Conservation (phyloP, 2,113 vertebrate species). For the Ursus arctos region DNA sequence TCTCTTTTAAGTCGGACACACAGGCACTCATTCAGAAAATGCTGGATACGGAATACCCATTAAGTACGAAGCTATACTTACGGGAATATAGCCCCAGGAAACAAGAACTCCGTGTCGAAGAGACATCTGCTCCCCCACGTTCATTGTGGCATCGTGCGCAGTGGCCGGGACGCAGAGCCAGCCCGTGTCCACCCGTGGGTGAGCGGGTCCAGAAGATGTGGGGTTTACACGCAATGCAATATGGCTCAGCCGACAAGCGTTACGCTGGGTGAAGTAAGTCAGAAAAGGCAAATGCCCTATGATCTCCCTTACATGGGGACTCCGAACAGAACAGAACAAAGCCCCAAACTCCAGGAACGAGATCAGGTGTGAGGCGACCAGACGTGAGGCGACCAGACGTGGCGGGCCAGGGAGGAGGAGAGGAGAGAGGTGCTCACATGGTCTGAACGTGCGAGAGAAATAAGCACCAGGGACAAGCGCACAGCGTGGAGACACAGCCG, state of each 20-base stretch:
- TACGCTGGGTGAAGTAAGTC: background rate
- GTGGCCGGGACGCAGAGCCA: background rate
- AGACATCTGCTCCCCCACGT: background rate
- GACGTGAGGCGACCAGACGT: background rate
- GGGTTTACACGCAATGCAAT: rapidly evolving
- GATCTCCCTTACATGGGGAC: background rate
- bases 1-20: background rate
- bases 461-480: background rate
- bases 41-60: no score
- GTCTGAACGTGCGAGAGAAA: background rate
- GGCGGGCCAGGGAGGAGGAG: background rate
- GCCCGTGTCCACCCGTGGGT: background rate
- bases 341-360: background rate
- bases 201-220: background rate
- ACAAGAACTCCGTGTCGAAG: background rate
- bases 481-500: background rate
- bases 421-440: background rate
- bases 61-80: background rate
- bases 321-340: background rate
- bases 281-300: background rate
- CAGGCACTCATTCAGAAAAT: no score
- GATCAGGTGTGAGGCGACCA: background rate
- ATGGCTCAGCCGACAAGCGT: background rate
- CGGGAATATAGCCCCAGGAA: background rate
- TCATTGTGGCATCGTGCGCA: rapidly evolving